phyloP scores from a whole-genome alignment of 2,888 invertebrate species.

The Drosophila anomalata region DNA sequence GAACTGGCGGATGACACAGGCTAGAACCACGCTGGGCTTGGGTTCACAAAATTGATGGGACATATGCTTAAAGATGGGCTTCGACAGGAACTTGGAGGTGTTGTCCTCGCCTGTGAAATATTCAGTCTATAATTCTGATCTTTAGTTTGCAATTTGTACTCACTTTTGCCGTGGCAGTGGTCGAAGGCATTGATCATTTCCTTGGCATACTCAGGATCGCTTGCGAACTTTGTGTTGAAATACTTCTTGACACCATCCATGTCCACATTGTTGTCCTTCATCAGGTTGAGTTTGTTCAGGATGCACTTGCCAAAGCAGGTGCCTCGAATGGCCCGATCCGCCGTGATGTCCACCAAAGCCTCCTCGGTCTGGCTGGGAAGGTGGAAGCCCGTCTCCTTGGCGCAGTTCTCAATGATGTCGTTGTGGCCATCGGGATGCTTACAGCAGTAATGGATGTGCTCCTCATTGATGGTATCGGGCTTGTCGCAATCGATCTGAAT shows the following conservation, averaged over 20 bases:
- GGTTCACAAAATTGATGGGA: slow-evolving; percentile 61
- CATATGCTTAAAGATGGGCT: slow-evolving; percentile 52
- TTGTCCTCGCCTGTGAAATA: slow-evolving; percentile 60
- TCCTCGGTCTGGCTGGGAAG: slow-evolving; percentile 60
- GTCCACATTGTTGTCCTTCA: slow-evolving; percentile 58
- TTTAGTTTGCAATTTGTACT: neutral
- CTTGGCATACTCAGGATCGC: slow-evolving; percentile 68
- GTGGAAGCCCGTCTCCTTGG: slow-evolving; percentile 65
- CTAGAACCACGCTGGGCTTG: slow-evolving; percentile 63
- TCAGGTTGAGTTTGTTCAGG: slow-evolving; percentile 55
- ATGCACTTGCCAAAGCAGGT: slow-evolving; percentile 73
- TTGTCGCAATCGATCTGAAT: slow-evolving; percentile 66
- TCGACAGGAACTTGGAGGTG: slow-evolving; percentile 59
- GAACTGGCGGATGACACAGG: slow-evolving; percentile 70
- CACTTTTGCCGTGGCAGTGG: slow-evolving; percentile 71
- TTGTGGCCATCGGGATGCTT: slow-evolving; percentile 76
- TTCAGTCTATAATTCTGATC: neutral
- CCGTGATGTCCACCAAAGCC: slow-evolving; percentile 69
- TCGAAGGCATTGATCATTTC: slow-evolving; percentile 77
- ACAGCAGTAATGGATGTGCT: slow-evolving; percentile 73
- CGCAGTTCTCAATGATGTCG: slow-evolving; percentile 62
- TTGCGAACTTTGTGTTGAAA: slow-evolving; percentile 36
- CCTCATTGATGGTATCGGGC: slow-evolving; percentile 63
- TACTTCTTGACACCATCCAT: slow-evolving; percentile 61
- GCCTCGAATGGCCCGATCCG: slow-evolving; percentile 59